Conservation (phyloP, 1,140 invertebrate species). For the Capitella teleta region DNA sequence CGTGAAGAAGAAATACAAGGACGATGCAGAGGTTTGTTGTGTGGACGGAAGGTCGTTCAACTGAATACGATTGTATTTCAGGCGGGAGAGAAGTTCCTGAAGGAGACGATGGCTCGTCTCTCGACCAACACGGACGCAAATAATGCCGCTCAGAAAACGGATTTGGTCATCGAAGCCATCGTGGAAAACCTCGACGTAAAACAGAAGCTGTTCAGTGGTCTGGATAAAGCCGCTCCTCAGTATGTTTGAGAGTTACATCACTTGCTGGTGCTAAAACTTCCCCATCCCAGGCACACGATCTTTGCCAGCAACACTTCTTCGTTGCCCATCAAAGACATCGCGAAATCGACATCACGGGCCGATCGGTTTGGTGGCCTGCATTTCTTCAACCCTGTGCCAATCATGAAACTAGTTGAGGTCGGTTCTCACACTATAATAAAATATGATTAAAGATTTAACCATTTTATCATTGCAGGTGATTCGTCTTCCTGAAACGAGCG, state of each 20-base stretch:
- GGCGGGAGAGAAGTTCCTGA: constrained; percentile 54
- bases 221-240: constrained; percentile 43
- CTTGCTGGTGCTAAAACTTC: background rate
- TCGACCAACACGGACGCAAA: constrained; percentile 51
- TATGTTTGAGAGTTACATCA: constrained; percentile 16
- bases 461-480: no score
- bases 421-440: no score
- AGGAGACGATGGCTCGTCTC: constrained; percentile 51
- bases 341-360: constrained; percentile 45
- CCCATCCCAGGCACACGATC: constrained; percentile 40
- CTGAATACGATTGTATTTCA: no score
- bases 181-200: constrained; percentile 73
- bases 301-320: constrained; percentile 85
- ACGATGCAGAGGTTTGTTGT: constrained; percentile 36
- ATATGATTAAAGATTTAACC: no score
- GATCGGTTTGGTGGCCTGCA: constrained; percentile 69
- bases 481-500: no score
- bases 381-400: constrained; percentile 82
- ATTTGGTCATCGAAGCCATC: constrained; percentile 77
- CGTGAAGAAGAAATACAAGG: constrained; percentile 66
- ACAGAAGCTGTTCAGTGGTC: constrained; percentile 59
- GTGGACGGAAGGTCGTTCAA: background rate
- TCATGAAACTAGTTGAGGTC: constrained; percentile 78
- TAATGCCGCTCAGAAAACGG: constrained; percentile 52
- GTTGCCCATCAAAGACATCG: constrained; percentile 69